Percentiles rank a stretch among this genome's conserved stretches.
These are phyloP conservation scores for Petromus typicus DNA, from an alignment of 2,113 vertebrate species.

Conservation along the genomic window DNA sequence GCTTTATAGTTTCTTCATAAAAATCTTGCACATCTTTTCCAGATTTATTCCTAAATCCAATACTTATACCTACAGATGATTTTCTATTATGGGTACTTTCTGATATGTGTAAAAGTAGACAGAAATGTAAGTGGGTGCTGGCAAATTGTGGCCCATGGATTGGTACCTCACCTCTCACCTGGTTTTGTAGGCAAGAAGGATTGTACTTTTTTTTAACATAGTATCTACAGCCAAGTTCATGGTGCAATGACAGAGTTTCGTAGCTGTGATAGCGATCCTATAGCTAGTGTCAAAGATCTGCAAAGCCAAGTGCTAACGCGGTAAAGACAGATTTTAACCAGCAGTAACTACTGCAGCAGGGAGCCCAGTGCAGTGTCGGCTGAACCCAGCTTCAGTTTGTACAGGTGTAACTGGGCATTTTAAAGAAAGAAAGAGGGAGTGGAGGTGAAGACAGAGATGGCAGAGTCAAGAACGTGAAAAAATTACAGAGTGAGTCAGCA, in stretches of 20 bases:
- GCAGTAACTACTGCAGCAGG: not conserved
- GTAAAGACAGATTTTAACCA: not conserved
- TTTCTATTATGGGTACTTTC: not conserved
- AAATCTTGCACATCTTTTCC: not conserved
- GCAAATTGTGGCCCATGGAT: not conserved
- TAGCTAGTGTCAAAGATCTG: not conserved
- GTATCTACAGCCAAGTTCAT: not conserved
- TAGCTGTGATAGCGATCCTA: not conserved
- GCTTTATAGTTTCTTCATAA: not conserved
- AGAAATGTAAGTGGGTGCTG: not conserved
- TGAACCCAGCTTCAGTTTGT: not conserved
- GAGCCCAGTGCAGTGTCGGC: not conserved
- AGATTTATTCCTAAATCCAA: not conserved
- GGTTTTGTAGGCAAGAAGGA: not conserved
- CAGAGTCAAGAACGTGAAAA: not conserved
- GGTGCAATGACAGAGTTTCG: not conserved
- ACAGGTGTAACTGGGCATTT: not conserved
- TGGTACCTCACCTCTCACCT: not conserved
- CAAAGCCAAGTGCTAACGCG: not conserved
- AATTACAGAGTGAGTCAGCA: not conserved
- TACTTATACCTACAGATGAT: not conserved
- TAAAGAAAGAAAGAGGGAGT: not conserved
- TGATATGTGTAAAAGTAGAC: not conserved
- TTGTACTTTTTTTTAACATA: not conserved
- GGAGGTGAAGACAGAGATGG: too few relatives aligned